Percentiles rank a stretch among this genome's conserved stretches.
Evolutionary conservation across 2,797 vertebrate genomes (phyloP).

Genomic region (Lepidocolaptes lacrymiger): DNA sequence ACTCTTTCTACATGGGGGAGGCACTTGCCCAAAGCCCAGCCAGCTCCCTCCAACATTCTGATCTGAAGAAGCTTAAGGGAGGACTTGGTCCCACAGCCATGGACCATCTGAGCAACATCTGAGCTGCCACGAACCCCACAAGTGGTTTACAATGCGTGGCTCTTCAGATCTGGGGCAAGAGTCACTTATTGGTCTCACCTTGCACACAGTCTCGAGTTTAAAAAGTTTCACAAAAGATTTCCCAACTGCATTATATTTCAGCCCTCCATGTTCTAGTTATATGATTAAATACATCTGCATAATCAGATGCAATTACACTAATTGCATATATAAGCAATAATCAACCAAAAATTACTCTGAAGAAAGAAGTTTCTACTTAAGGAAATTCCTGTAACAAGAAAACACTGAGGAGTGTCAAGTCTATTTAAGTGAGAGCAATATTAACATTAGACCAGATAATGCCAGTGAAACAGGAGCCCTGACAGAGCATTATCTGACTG

Average conservation of each 20-base stretch:
- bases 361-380: slow-evolving; percentile 48
- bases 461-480: background rate
- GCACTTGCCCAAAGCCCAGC: background rate
- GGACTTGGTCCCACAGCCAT: background rate
- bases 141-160: fast-evolving
- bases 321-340: slow-evolving; percentile 71
- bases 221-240: slow-evolving; percentile 29
- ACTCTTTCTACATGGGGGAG: fast-evolving
- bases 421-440: background rate
- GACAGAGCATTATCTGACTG: background rate
- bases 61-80: background rate
- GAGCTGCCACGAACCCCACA: background rate
- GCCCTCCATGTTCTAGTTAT: slow-evolving; percentile 43
- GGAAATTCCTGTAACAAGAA: slow-evolving; percentile 48
- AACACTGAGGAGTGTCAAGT: background rate
- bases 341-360: slow-evolving; percentile 62
- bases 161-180: background rate
- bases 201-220: background rate
- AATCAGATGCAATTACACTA: slow-evolving; percentile 70
- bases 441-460: background rate
- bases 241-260: slow-evolving; percentile 30
- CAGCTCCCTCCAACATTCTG: background rate
- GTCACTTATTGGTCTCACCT: background rate
- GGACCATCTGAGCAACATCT: background rate
- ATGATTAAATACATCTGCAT: slow-evolving; percentile 52